Evolutionary conservation across 53 echinoderm and acorn worm genomes (phyloP), one percentile per base, ranked within the genome.

Genomic region (Echinometra lucunter): DNA sequence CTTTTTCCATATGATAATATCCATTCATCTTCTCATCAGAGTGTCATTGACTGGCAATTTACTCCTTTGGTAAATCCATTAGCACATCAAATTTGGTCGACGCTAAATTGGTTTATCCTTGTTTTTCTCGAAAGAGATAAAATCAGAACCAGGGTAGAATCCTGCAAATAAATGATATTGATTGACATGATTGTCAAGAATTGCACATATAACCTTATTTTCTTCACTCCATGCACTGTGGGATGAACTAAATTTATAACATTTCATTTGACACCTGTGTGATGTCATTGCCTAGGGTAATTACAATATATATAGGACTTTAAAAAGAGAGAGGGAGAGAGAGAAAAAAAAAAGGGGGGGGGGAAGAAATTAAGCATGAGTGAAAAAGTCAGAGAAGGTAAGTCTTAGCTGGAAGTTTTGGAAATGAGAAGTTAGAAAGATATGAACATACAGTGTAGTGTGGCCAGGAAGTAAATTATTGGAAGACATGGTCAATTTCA

Each of bases 11-110:
- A 56, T 18, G 23, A 63, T 63, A 21, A 63, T 4, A 63, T 21
- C 63, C 63, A 21, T 63, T 63, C 23, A 4, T 63, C 21, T 63
- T 63, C 23, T 63, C 21, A 21, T 56, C 23, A 85, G 45, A 28
- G 49, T 49, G 85, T 28, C 53, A 85, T 85, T 85, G 85, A 85
- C 6, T 47, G 12, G 85, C 85, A 85, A 85, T 47, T 85, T 47
- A 45, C 45, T 83, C 21, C 49, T 10, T 6, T 45, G 2, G 5
- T 28, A 30, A 49, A 9, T 85, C 85, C 85, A 85, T 85, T 85
- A 85, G 28, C 49, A 47, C 85, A 85, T 85, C 85, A 13, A 85
- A 49, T 2, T 28, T 6, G 85, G 37, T 3, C 11, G 53, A 28
- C 28, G 53, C 45, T 11, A 85, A 85, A 85, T 85, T 47, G 30